These are phyloP conservation scores for Amazona ochrocephala DNA, from an alignment of 2,797 vertebrate genomes.

Conservation along the genomic window DNA sequence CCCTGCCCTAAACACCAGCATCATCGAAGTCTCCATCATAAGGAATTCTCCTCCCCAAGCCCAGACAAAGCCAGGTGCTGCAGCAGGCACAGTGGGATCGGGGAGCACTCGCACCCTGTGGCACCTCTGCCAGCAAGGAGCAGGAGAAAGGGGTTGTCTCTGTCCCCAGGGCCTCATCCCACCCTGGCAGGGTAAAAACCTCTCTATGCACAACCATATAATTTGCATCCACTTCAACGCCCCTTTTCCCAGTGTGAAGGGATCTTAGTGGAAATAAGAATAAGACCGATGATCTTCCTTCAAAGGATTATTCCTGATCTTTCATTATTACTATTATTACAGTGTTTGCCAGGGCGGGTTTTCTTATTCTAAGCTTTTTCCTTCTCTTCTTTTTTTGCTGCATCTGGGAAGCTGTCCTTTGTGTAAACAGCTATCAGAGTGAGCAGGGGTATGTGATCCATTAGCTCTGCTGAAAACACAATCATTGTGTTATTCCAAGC, in stretches of 20 bases:
- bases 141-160: too few species aligned
- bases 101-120: rapidly evolving
- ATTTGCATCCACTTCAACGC: not conserved
- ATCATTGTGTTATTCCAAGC: constrained; percentile 86
- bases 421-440: constrained; percentile 81
- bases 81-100: rapidly evolving
- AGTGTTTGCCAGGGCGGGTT: not conserved
- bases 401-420: constrained; percentile 76
- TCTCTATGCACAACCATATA: not conserved
- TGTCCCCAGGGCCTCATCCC: rapidly evolving
- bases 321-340: constrained; percentile 54
- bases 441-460: constrained; percentile 82
- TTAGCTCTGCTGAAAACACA: constrained; percentile 84
- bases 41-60: not conserved
- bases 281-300: constrained; percentile 16
- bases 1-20: not conserved
- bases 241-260: not conserved
- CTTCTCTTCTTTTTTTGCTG: constrained; percentile 42
- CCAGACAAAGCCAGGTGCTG: not conserved
- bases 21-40: not conserved
- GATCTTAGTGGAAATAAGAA: constrained; percentile 40
- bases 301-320: not conserved
- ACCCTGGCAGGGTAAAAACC: not conserved
- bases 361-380: constrained; percentile 41
- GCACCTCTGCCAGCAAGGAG: not conserved